Evolutionary conservation across 2,888 invertebrate species (phyloP), one percentile per base, ranked within the genome.

Genomic region (Sminthurides aquaticus): DNA sequence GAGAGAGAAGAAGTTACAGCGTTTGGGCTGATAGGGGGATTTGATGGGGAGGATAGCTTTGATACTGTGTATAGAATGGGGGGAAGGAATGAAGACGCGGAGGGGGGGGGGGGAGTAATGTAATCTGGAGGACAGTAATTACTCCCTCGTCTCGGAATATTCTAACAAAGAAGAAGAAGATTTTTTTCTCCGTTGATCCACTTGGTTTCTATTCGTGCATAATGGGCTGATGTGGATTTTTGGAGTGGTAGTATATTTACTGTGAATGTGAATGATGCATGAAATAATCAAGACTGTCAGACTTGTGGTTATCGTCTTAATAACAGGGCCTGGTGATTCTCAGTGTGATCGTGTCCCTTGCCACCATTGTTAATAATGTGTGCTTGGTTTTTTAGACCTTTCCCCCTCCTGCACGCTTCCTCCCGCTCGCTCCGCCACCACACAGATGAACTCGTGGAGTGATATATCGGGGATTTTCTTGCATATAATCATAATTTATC

Each of bases 261-360:
- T 49, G 52, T 54, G 49, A 55, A 62, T 49, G 52, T 54, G 49
- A 55, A 62, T 65, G 67, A 69, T 69, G 71, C 71, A 69, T 71
- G 69, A 69, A 71, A 71, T 71, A 69, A 71, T 71, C 69, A 71
- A 65, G 60, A 59, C 28, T 18, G 62, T 28, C 65, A 67, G 66
- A 62, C 66, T 69, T 71, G 69, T 71, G 71, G 69, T 69, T 68
- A 57, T 63, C 67, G 65, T 67, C 66, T 69, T 71, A 71, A 71
- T 71, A 71, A 71, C 69, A 69, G 71, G 65, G 64, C 55, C 68
- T 65, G 63, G 57, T 63, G 54, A 65, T 60, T 68, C 63, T 68
- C 68, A 59, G 60, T 60, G 64, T 62, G 62, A 64, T 65, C 61
- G 69, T 66, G 67, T 66, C 65, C 15, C 60, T 49, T 61, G 62